These are phyloP conservation scores for Eupithecia exiguata DNA, from an alignment of 2,888 invertebrate species.

Conservation along the genomic window DNA sequence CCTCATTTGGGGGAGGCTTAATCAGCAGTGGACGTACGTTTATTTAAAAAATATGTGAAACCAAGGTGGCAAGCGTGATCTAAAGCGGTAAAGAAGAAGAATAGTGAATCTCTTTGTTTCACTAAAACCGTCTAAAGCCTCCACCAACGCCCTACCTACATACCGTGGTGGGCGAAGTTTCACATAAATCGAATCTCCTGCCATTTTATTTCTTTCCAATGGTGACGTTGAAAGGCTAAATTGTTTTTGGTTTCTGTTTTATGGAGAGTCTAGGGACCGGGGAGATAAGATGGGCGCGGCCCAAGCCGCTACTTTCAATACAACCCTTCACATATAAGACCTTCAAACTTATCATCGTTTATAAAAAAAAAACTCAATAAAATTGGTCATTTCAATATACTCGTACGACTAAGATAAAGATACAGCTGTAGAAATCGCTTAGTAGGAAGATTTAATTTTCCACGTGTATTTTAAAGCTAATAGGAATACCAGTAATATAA, in stretches of 20 bases:
- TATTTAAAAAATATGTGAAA: no score
- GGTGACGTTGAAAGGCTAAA: not conserved
- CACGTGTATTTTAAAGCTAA: not conserved
- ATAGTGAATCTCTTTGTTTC: not conserved
- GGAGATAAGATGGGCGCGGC: not conserved
- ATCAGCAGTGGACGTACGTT: no score
- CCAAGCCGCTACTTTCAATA: not conserved
- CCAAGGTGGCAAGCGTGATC: not conserved
- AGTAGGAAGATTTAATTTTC: not conserved
- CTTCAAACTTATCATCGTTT: not conserved
- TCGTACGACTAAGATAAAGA: no score
- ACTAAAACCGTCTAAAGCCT: not conserved
- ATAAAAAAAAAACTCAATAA: not conserved
- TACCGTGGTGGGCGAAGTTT: not conserved
- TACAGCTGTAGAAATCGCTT: no score
- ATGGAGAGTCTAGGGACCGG: not conserved
- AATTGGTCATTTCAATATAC: not conserved
- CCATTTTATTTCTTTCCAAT: not conserved
- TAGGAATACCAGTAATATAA: not conserved
- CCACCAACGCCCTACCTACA: not conserved
- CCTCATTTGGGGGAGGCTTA: no score
- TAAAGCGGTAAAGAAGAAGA: no score
- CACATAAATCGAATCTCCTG: not conserved
- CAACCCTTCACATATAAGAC: not conserved
- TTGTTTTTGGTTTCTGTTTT: not conserved